Evolutionary conservation across 2,797 vertebrate species (phyloP).

Genomic region (Psittacula echo): DNA sequence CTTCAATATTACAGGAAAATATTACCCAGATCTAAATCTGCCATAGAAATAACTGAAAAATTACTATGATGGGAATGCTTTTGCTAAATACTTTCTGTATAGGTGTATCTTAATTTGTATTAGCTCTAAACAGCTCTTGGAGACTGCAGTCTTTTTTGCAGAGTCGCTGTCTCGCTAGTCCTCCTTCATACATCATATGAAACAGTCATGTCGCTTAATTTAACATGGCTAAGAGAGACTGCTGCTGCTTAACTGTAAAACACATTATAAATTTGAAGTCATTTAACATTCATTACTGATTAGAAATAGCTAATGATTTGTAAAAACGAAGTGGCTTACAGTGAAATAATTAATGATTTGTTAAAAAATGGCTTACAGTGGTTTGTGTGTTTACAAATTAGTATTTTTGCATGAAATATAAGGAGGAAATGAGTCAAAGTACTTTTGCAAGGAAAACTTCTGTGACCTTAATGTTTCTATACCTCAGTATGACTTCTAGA

Average conservation of each 20-base stretch:
- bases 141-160: neutral
- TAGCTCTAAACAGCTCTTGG: neutral
- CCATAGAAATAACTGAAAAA: neutral
- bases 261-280: neutral
- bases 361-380: neutral
- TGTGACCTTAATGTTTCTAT: neutral
- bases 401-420: neutral
- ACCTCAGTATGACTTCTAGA: neutral
- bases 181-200: neutral
- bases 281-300: neutral
- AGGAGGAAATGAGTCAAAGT: neutral
- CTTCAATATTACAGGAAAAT: neutral
- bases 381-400: neutral
- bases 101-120: neutral
- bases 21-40: neutral
- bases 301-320: neutral
- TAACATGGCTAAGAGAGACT: neutral
- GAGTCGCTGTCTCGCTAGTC: neutral
- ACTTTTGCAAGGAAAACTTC: neutral
- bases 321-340: neutral
- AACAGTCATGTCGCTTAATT: neutral
- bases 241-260: neutral
- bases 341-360: neutral
- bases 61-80: neutral
- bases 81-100: neutral